phyloP scores from a whole-genome alignment of 2,888 invertebrate species.

The Cantharis rufa region DNA sequence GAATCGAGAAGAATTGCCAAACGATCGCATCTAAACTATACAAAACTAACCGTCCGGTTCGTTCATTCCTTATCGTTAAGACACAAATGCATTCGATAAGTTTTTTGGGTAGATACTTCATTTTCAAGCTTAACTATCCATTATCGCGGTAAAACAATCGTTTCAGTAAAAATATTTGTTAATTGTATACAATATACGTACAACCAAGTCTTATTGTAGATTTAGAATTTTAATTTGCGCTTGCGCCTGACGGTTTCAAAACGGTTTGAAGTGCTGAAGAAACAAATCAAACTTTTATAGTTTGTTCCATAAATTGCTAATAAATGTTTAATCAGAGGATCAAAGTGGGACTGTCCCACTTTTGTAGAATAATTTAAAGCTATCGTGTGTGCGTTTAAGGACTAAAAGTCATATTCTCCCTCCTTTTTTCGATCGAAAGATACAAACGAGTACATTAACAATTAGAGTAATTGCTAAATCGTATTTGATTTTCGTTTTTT shows the following conservation, averaged over 20 bases:
- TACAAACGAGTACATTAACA: not conserved
- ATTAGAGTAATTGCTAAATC: not conserved
- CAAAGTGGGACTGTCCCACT: too few species aligned
- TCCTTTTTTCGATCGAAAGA: not conserved
- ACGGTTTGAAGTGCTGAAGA: too few species aligned
- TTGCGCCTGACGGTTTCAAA: too few species aligned
- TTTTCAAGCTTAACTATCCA: not conserved
- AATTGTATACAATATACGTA: too few species aligned
- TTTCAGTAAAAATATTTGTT: too few species aligned
- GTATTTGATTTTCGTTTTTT: conserved; percentile 9
- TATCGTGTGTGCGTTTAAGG: too few species aligned
- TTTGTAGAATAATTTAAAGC: too few species aligned
- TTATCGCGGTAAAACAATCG: too few species aligned
- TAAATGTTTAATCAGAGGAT: not conserved
- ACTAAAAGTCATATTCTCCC: not conserved
- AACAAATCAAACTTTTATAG: not conserved
- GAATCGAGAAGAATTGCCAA: not conserved
- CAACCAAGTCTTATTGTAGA: too few species aligned
- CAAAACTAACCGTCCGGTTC: not conserved
- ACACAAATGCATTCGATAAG: not conserved
- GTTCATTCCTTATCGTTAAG: not conserved
- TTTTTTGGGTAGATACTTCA: not conserved
- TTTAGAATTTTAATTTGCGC: too few species aligned
- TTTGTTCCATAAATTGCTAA: not conserved
- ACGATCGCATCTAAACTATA: not conserved